Evolutionary conservation across 1,140 invertebrate genomes (phyloP).

Genomic region (Euwallacea fornicatus): DNA sequence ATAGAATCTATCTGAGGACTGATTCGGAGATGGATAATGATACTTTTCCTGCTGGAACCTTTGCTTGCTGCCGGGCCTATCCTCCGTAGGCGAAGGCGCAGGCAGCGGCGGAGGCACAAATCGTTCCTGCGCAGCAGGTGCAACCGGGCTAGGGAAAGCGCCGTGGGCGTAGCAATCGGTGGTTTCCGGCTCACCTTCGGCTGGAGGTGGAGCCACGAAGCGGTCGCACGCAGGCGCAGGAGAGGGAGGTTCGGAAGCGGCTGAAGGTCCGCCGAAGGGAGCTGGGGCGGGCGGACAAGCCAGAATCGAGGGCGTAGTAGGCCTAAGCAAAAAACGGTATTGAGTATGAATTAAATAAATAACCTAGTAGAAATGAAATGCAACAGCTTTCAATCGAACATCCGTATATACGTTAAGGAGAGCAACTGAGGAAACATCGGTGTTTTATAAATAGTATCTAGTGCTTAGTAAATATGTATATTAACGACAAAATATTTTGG

Average conservation of each 20-base stretch:
- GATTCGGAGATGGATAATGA: constrained; percentile 29
- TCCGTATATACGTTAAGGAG: no score
- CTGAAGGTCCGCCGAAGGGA: constrained; percentile 17
- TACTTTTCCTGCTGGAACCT: constrained; percentile 41
- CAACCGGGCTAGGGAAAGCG: constrained; percentile 50
- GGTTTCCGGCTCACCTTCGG: constrained; percentile 44
- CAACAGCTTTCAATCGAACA: no score
- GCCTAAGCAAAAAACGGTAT: constrained; percentile 9
- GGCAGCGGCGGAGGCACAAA: constrained; percentile 52
- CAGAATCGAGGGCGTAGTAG: constrained; percentile 31
- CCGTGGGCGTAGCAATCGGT: constrained; percentile 51
- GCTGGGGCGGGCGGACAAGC: constrained; percentile 31
- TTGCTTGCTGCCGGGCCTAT: constrained; percentile 41
- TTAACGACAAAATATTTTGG: no score
- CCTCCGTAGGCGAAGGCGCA: constrained; percentile 48
- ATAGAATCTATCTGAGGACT: constrained; percentile 32
- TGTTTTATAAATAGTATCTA: no score
- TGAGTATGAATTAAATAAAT: background rate
- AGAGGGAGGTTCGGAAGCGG: constrained; percentile 51
- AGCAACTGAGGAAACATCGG: no score
- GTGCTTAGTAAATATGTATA: no score
- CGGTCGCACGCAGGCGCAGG: constrained; percentile 52
- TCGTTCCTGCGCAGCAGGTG: constrained; percentile 44
- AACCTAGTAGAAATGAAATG: no score
- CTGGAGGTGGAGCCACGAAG: constrained; percentile 52